Base-by-base conservation (phyloP, 1,140 invertebrate genomes). In the Leptopilina clavipes region DNA sequence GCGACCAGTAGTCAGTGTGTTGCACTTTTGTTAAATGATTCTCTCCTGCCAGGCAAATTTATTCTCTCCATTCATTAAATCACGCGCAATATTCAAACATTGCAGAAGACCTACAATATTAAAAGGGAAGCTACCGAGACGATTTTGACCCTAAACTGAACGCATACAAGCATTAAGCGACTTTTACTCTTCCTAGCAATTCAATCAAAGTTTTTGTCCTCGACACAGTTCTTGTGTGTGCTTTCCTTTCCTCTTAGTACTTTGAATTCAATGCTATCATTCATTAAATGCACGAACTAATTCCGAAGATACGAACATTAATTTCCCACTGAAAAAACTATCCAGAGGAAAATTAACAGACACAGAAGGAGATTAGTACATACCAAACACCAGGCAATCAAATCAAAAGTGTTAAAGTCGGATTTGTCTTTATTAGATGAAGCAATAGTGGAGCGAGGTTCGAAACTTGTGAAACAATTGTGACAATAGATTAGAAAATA, bases 91-190 rank as follows among this genome's bases (percentile, higher is more conserved):
- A 52, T 59, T 52, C 76, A 70, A 77, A n/a, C n/a, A n/a, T 37
- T 14, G 70, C 19, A 18, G n/a, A 54, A 18, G 44, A 31, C 71
- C 43, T 11, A 65, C 22, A 44, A 56, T 74, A 22, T 71, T 73
- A 73, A 76, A 76, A 76, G 59, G 78, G 78, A 79, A 79, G 71
- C 72, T 70, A 44, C 65, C 75, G 78, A 79, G 78, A 79, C 78
- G 37, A 43, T 10, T 40, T 43, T 74, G 18, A 17, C 37, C 72
- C 43, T 25, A 25, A 22, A 37, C 6, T 31, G 11, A 22, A 31
- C 59, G 22, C 59, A 65, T 2, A 18, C 18, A 37, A 5, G 8
- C 56, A 75, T 17, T n/a, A n/a, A n/a, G 11, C n/a, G 9, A 11
- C 40, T 12, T 37, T 59, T 56, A 59, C 14, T 73, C 1, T 19